Evolutionary conservation across 2,888 invertebrate species (phyloP).

Genomic region (Netelia melanura): DNA sequence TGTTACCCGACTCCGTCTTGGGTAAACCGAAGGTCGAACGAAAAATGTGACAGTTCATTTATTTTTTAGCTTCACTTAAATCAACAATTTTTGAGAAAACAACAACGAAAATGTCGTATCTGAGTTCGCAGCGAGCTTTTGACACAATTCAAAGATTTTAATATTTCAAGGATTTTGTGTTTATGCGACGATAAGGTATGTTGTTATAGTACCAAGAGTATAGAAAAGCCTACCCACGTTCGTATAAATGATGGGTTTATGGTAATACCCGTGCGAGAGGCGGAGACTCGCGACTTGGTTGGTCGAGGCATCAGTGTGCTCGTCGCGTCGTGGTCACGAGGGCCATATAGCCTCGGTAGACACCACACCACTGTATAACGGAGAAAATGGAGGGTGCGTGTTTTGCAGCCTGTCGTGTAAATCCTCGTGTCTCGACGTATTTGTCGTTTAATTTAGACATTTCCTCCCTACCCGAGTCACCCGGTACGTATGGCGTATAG

Average conservation of each 20-base stretch:
- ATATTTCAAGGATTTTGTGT: conserved; percentile 76
- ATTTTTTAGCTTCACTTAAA: no score
- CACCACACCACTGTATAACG: conserved; percentile 68
- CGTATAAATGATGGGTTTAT: conserved; percentile 83
- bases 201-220: conserved; percentile 44
- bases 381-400: conserved; percentile 82
- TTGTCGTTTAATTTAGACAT: conserved; percentile 83
- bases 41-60: no score
- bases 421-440: conserved; percentile 82
- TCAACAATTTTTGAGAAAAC: no score
- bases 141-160: conserved; percentile 65
- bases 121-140: no score
- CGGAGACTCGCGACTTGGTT: conserved; percentile 70
- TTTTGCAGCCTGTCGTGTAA: conserved; percentile 80
- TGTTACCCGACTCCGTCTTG: not conserved
- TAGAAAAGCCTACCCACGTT: conserved; percentile 72
- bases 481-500: conserved; percentile 7
- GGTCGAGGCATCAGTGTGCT: conserved; percentile 70
- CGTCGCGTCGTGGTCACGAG: conserved; percentile 58
- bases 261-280: conserved; percentile 79
- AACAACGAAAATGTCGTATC: no score
- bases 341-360: conserved; percentile 27
- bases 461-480: conserved; percentile 60
- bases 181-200: conserved; percentile 51
- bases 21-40: no score